Percentiles rank a stretch among this genome's conserved stretches.
phyloP scores from a whole-genome alignment of 2,113 vertebrate species.

The Cyprinodon brontotheroides region DNA sequence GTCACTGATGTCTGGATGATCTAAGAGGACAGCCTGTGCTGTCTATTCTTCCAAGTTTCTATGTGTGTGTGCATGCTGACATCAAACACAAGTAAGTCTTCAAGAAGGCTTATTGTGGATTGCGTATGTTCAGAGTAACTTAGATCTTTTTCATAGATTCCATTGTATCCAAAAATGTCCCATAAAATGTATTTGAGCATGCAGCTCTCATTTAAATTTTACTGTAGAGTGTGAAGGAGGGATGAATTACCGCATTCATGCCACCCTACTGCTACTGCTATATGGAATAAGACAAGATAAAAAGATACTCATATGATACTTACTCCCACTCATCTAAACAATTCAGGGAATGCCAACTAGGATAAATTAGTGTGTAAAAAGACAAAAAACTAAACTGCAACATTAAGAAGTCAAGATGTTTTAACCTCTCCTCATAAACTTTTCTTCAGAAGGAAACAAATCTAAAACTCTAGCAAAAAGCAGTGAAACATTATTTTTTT shows the following conservation, averaged over 20 bases:
- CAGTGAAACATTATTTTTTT: constrained; percentile 2
- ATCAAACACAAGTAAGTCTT: constrained; percentile 18
- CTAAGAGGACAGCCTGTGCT: constrained; percentile 48
- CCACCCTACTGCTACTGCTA: constrained; percentile 5
- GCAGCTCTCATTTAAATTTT: constrained; percentile 4
- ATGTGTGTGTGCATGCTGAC: constrained; percentile 1
- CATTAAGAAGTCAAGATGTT: constrained; percentile 3
- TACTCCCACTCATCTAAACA: constrained; percentile 58
- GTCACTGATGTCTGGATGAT: constrained; percentile 65
- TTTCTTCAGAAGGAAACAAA: constrained; percentile 34
- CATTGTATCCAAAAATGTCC: constrained; percentile 10
- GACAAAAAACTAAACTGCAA: constrained; percentile 25
- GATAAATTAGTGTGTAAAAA: neutral
- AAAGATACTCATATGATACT: constrained; percentile 12
- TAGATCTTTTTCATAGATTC: neutral
- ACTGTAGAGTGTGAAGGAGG: neutral
- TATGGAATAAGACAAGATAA: constrained; percentile 10
- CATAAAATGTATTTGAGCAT: constrained; percentile 6
- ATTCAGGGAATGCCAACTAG: constrained; percentile 10
- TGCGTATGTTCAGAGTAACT: constrained; percentile 8
- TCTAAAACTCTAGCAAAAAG: neutral
- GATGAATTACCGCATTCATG: neutral
- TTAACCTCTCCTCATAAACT: constrained; percentile 32
- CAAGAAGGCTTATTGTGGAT: constrained; percentile 6
- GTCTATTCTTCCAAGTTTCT: constrained; percentile 7